These are phyloP conservation scores for Malacoctenus gilli DNA, from an alignment of 2,797 vertebrate genomes.

Conservation along the genomic window DNA sequence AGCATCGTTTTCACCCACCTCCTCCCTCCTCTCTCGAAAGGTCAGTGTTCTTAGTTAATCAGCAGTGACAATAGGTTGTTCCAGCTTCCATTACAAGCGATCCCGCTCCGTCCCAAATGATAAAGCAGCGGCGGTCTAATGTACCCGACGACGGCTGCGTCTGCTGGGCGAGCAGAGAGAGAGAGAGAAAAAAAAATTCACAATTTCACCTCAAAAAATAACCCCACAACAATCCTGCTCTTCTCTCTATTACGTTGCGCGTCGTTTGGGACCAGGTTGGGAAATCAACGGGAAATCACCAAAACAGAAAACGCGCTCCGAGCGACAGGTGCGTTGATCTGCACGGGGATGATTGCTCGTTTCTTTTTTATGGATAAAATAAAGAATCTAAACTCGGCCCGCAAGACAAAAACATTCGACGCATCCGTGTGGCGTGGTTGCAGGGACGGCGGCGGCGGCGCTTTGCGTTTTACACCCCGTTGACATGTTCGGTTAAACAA, in stretches of 20 bases:
- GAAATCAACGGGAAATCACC: conserved; percentile 15
- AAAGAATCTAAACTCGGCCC: conserved; percentile 14
- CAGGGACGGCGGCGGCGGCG: conserved; percentile 12
- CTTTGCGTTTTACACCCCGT: conserved; percentile 23
- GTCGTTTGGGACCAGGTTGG: conserved; percentile 12
- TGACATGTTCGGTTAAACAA: conserved; percentile 35
- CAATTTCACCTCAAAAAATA: conserved; percentile 35
- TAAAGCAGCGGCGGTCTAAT: conserved; percentile 35
- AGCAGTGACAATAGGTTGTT: conserved; percentile 51
- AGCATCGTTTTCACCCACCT: conserved; percentile 40
- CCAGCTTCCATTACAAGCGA: conserved; percentile 47
- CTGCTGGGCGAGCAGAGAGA: conserved; percentile 25
- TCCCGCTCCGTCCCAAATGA: conserved; percentile 37
- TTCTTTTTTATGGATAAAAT: conserved; percentile 13
- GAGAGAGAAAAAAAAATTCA: too few relatives aligned
- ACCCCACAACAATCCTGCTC: conserved; percentile 23
- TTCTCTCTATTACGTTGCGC: conserved; percentile 12
- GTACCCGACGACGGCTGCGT: conserved; percentile 5
- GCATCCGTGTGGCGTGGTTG: conserved; percentile 50
- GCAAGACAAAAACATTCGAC: conserved; percentile 5
- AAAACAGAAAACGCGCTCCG: conserved; percentile 2
- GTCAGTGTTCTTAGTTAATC: conserved; percentile 63
- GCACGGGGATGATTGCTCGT: conserved; percentile 16
- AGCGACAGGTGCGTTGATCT: conserved; percentile 28
- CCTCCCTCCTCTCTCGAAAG: conserved; percentile 54